These are phyloP conservation scores for Drosophila jambulina DNA, from an alignment of 1,140 invertebrate genomes.

Conservation along the genomic window DNA sequence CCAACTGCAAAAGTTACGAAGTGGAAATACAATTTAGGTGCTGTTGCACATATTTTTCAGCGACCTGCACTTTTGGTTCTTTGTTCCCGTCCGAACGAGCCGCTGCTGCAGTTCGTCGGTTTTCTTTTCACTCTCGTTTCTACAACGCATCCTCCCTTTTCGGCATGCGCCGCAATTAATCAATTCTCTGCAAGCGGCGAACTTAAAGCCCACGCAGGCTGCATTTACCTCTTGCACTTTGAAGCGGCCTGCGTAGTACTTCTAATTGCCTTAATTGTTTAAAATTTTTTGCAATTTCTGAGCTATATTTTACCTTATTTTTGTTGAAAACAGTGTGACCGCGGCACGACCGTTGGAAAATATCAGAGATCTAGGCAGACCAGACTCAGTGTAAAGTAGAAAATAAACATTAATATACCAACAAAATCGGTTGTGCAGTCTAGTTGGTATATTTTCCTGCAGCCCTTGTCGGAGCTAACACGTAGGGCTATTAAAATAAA, in stretches of 20 bases:
- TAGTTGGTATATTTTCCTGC: not conserved
- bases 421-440: not conserved
- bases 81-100: constrained; percentile 60
- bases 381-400: not conserved
- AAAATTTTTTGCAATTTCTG: constrained; percentile 51
- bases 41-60: constrained; percentile 24
- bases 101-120: constrained; percentile 41
- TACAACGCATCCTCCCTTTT: constrained; percentile 77
- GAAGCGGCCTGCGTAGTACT: not conserved
- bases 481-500: not conserved
- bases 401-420: not conserved
- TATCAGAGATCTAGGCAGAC: constrained; percentile 1
- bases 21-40: constrained; percentile 13
- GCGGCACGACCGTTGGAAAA: not conserved
- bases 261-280: constrained; percentile 57
- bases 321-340: constrained; percentile 68
- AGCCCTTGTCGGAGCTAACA: not conserved
- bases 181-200: constrained; percentile 44
- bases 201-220: constrained; percentile 3
- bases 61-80: constrained; percentile 22
- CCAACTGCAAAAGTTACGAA: constrained; percentile 60
- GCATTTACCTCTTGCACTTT: constrained; percentile 2
- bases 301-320: constrained; percentile 77
- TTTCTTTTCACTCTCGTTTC: constrained; percentile 56
- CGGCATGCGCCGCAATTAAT: constrained; percentile 81